These are phyloP conservation scores for Shargacucullia verbasci DNA, from an alignment of 2,888 invertebrate genomes.

Conservation along the genomic window DNA sequence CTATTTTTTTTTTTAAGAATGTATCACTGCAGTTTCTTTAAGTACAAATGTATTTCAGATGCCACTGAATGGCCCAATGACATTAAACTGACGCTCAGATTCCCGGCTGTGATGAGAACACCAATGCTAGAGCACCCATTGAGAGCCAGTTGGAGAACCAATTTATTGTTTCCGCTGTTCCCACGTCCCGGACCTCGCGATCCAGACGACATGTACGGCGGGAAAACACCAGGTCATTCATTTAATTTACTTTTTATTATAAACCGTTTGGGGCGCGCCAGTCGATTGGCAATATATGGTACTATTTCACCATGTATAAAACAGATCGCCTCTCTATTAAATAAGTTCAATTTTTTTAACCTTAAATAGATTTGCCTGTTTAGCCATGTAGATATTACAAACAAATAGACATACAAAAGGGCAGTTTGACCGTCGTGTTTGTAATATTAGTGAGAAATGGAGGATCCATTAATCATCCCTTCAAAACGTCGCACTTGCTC, in stretches of 20 bases:
- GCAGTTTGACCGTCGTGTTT: too few relatives aligned
- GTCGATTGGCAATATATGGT: too few relatives aligned
- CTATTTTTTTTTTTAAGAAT: too few relatives aligned
- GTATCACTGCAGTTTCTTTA: too few relatives aligned
- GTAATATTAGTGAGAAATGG: too few relatives aligned
- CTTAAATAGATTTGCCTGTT: not conserved
- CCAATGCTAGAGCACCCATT: conserved; percentile 80
- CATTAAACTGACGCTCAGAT: conserved; percentile 88
- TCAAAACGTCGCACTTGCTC: too few relatives aligned
- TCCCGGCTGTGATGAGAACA: conserved; percentile 91
- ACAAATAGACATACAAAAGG: too few relatives aligned
- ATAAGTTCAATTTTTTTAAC: too few relatives aligned
- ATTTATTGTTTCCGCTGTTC: conserved; percentile 91
- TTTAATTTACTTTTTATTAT: not conserved
- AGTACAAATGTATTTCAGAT: conserved; percentile 62
- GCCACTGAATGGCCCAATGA: conserved; percentile 84
- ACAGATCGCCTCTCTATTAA: too few relatives aligned
- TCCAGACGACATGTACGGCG: conserved; percentile 80
- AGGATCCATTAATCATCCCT: not conserved
- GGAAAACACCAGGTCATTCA: conserved; percentile 88
- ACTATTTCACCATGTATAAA: too few relatives aligned
- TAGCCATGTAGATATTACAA: too few relatives aligned
- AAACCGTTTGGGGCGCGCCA: too few relatives aligned
- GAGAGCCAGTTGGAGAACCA: conserved; percentile 91
- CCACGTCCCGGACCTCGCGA: conserved; percentile 92